Evolutionary conservation across 2,797 vertebrate genomes (phyloP), one percentile per base, ranked within the genome.

Genomic region (Microcaecilia unicolor): DNA sequence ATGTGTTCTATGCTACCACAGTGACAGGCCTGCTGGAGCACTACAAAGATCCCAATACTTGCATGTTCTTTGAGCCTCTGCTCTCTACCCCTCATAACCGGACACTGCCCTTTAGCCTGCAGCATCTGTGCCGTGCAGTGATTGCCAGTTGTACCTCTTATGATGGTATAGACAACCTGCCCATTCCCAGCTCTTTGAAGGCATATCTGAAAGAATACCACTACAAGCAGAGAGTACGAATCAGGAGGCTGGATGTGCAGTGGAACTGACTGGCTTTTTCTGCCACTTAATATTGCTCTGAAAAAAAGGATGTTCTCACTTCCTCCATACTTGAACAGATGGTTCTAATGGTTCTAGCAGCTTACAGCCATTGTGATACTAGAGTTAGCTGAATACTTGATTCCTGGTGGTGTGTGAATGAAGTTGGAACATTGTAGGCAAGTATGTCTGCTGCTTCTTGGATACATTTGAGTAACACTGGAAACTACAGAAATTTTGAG

Each of bases 1-100:
- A 87, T 6, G 87, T 89, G 45, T 89, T 89, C 62, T 85, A 88
- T 0, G 84, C 87, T 0, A 66, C 87, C 33, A 88, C 86, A 0
- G 83, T 90, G 9, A 84, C 78, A 0, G 84, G 83, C 1, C 48
- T 91, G 12, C 63, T 91, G 21, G 84, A 89, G 48, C 87, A 89
- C 58, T 91, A 90, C 69, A 90, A 89, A 43, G 88, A 91, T 52
- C 88, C 88, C 18, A 89, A 84, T 56, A 85, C 79, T 4, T 90
- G 88, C 71, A 91, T 89, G 81, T 91, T 91, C 58, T 90, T 91
- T 1, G 88, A 90, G 64, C 87, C 88, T 0, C 67, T 89, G 33
- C 70, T 91, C 30, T 87, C 87, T 21, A 76, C 68, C 35, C 88
- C 88, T 5, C 80, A 87, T 31, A 73, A 82, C 51, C 85, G 88